These are phyloP conservation scores for Gymnodraco acuticeps DNA, from an alignment of 2,797 vertebrate species.

Conservation along the genomic window DNA sequence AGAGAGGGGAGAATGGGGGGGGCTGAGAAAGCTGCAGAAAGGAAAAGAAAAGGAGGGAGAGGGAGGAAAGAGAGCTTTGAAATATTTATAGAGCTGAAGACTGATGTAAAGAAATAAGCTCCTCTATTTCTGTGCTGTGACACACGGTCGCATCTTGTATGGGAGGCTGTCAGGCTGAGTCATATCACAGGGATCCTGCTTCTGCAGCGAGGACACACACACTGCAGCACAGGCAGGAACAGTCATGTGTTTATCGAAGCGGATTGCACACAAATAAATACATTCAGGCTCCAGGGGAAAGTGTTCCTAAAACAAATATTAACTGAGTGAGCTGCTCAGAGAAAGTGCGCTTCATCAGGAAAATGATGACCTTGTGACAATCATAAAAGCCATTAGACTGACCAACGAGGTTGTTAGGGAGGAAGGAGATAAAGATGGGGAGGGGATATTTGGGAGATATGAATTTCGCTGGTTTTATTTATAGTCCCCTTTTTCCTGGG, in stretches of 20 bases:
- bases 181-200: slow-evolving; percentile 61
- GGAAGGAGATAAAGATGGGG: slow-evolving; percentile 6
- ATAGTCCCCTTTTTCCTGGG: slow-evolving; percentile 7
- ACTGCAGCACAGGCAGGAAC: slow-evolving; percentile 18
- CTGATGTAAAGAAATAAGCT: slow-evolving; percentile 77
- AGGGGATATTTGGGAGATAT: slow-evolving; percentile 21
- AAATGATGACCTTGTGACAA: slow-evolving; percentile 47
- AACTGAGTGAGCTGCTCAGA: background rate
- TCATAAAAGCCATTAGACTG: slow-evolving; percentile 33
- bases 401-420: slow-evolving; percentile 31
- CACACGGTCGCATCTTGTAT: slow-evolving; percentile 62
- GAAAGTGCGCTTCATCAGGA: slow-evolving; percentile 43
- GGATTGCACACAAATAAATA: slow-evolving; percentile 24
- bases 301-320: slow-evolving; percentile 25
- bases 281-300: slow-evolving; percentile 19
- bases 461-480: slow-evolving; percentile 26
- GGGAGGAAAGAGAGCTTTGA: slow-evolving; percentile 61
- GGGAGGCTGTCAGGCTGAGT: slow-evolving; percentile 70
- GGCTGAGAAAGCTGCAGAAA: slow-evolving; percentile 30
- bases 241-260: slow-evolving; percentile 25
- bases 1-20: background rate
- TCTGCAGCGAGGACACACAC: slow-evolving; percentile 32
- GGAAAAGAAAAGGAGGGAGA: background rate
- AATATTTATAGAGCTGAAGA: slow-evolving; percentile 79
- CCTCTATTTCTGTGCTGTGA: slow-evolving; percentile 70